A percentile compares a stretch with the other conserved stretches of the same genome.
Conservation (phyloP, 2,888 invertebrate genomes). For the Andrena praecox region DNA sequence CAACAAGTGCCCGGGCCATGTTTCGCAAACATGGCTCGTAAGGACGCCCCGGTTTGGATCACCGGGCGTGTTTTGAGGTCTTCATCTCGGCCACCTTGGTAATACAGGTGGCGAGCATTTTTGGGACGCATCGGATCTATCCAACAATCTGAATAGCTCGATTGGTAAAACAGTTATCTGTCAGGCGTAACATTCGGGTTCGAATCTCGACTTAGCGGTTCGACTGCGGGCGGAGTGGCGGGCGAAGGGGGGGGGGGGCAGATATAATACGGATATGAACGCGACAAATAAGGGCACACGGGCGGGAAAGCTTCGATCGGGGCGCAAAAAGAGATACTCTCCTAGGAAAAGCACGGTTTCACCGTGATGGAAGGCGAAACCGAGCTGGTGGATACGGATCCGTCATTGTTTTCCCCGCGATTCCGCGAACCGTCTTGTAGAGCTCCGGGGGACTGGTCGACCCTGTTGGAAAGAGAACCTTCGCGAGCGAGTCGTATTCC, state of each 20-base stretch:
- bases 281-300: neutral
- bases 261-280: too few relatives aligned
- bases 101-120: neutral
- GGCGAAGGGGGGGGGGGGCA: too few relatives aligned
- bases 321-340: slow-evolving; percentile 38
- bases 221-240: neutral
- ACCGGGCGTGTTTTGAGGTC: slow-evolving; percentile 4
- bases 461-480: slow-evolving; percentile 72
- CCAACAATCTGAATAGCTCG: neutral
- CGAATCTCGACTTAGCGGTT: neutral
- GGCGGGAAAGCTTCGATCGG: slow-evolving; percentile 11
- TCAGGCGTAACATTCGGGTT: neutral
- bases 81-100: slow-evolving; percentile 2
- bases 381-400: slow-evolving; percentile 51
- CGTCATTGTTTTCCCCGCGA: slow-evolving; percentile 65
- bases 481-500: slow-evolving; percentile 71
- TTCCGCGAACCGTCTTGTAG: slow-evolving; percentile 64
- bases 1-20: slow-evolving; percentile 77
- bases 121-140: neutral
- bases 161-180: slow-evolving; percentile 10
- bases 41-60: slow-evolving; percentile 34
- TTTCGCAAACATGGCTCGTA: slow-evolving; percentile 65
- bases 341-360: slow-evolving; percentile 55
- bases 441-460: slow-evolving; percentile 68
- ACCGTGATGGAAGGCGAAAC: slow-evolving; percentile 62